Conservation (phyloP, 2,797 vertebrate species). For the Aplochiton taeniatus region DNA sequence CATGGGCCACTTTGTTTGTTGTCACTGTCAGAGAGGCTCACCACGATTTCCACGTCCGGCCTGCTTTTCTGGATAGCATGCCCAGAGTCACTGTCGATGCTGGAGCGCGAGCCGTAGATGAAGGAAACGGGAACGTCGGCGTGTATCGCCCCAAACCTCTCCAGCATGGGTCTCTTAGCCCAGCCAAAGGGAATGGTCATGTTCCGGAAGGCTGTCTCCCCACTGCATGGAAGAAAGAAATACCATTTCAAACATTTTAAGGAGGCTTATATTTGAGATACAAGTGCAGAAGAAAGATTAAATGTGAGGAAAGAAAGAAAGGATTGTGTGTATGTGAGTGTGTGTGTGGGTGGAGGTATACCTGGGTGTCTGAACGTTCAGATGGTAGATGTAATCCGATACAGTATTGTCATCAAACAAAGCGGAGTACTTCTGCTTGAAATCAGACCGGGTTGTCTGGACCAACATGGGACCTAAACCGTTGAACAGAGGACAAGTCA, state of each 20-base stretch:
- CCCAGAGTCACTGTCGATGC: conserved; percentile 90
- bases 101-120: conserved; percentile 92
- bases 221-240: conserved; percentile 64
- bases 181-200: conserved; percentile 94
- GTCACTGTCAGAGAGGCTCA: conserved; percentile 63
- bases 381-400: conserved; percentile 94
- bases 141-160: conserved; percentile 80
- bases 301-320: background rate
- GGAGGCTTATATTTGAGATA: no score
- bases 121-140: conserved; percentile 86
- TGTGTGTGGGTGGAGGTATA: conserved; percentile 41
- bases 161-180: conserved; percentile 91
- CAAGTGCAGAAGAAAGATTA: background rate
- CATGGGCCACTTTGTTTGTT: background rate
- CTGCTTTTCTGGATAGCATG: conserved; percentile 81
- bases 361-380: conserved; percentile 93
- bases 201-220: conserved; percentile 92
- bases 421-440: conserved; percentile 90
- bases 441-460: conserved; percentile 89
- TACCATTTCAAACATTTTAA: no score
- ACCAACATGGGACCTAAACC: conserved; percentile 85
- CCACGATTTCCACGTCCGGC: conserved; percentile 84
- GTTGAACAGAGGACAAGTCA: background rate
- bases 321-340: background rate
- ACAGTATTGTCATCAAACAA: conserved; percentile 90